Evolutionary conservation across 2,113 vertebrate genomes (phyloP).

Genomic region (Crotalus helleri): DNA sequence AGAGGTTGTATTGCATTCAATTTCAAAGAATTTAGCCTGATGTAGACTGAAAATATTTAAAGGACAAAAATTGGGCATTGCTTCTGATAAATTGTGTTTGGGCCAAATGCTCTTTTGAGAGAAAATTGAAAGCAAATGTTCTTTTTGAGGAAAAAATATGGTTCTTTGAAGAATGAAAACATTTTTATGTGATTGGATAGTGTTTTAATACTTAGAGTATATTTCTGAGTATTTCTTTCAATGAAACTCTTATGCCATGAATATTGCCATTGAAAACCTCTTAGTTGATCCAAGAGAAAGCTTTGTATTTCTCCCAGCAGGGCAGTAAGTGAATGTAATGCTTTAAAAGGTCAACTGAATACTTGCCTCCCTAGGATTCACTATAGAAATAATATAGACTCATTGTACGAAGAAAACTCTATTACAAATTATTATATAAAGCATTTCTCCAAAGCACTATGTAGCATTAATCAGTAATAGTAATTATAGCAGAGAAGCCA

Average conservation of each 20-base stretch:
- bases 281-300: not conserved
- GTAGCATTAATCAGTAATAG: too few relatives aligned
- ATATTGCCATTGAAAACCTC: not conserved
- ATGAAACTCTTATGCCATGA: not conserved
- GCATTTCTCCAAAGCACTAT: not conserved
- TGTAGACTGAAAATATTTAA: not conserved
- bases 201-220: not conserved
- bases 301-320: not conserved
- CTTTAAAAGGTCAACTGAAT: not conserved
- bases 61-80: not conserved
- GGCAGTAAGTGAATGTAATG: not conserved
- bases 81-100: not conserved
- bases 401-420: not conserved
- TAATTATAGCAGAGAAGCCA: not conserved
- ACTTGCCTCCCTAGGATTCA: not conserved
- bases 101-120: too few relatives aligned
- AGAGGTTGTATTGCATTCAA: too few relatives aligned
- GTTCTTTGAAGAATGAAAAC: not conserved
- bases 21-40: not conserved
- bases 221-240: not conserved
- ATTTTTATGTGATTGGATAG: not conserved
- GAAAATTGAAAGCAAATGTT: not conserved
- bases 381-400: not conserved
- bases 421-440: not conserved
- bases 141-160: not conserved